Percentiles rank a stretch among this genome's conserved stretches.
Evolutionary conservation across 2,888 invertebrate species (phyloP).

Genomic region (Eristalis intricaria): DNA sequence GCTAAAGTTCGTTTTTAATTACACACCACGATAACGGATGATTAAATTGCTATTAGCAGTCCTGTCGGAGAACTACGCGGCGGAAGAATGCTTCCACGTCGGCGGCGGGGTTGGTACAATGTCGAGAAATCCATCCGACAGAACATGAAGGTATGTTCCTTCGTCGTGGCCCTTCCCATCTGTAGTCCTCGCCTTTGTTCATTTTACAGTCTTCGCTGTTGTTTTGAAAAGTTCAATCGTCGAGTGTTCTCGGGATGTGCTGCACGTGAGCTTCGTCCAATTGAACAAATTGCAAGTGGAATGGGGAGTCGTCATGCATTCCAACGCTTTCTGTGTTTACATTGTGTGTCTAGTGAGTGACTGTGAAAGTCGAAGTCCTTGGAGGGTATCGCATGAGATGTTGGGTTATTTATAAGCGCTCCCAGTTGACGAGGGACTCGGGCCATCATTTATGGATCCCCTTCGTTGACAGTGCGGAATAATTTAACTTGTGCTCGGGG

Average conservation of each 20-base stretch:
- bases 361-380: no score
- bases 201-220: not conserved
- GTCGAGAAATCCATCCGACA: slow-evolving; percentile 80
- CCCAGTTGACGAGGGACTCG: no score
- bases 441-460: no score
- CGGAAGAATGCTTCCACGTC: slow-evolving; percentile 77
- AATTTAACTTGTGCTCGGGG: no score
- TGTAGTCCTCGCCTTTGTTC: not conserved
- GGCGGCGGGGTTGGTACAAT: slow-evolving; percentile 80
- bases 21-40: slow-evolving; percentile 39
- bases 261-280: not conserved
- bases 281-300: not conserved
- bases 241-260: not conserved
- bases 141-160: slow-evolving; percentile 78
- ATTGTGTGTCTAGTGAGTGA: not conserved
- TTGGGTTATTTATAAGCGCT: no score
- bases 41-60: slow-evolving; percentile 47
- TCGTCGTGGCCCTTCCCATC: not conserved
- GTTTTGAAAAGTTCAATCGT: not conserved
- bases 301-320: not conserved
- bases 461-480: no score
- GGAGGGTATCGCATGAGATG: no score
- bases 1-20: slow-evolving; percentile 23
- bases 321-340: not conserved
- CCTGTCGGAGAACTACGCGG: not conserved